phyloP scores from a whole-genome alignment of 1,140 invertebrate species.

The Drosophila lacteicornis region DNA sequence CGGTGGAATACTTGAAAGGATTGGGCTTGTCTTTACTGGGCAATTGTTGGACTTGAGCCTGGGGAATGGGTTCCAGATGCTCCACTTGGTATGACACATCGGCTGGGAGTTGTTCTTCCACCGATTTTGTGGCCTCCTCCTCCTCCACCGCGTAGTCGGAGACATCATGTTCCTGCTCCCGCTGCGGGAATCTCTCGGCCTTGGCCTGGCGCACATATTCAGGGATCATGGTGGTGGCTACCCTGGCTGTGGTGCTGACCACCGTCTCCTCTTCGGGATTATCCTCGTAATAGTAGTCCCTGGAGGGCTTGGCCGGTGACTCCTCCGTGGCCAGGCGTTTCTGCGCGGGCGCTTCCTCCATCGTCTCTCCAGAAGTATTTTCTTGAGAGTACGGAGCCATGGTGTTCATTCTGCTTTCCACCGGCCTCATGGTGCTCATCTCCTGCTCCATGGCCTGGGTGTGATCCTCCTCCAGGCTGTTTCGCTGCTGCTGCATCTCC shows the following conservation, averaged over 20 bases:
- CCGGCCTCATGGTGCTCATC: slow-evolving; percentile 33
- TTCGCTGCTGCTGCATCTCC: slow-evolving; percentile 50
- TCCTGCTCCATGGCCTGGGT: slow-evolving; percentile 30
- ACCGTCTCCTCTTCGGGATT: slow-evolving; percentile 38
- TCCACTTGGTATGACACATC: slow-evolving; percentile 51
- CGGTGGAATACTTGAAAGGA: slow-evolving; percentile 47
- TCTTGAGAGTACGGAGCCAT: slow-evolving; percentile 51
- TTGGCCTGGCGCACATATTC: slow-evolving; percentile 78
- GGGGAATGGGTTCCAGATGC: slow-evolving; percentile 40
- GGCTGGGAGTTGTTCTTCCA: slow-evolving; percentile 34
- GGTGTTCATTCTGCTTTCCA: slow-evolving; percentile 28
- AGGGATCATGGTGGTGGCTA: slow-evolving; percentile 64
- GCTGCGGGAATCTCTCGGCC: slow-evolving; percentile 59
- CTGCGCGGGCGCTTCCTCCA: slow-evolving; percentile 55
- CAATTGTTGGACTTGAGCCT: slow-evolving; percentile 56
- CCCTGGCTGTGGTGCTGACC: slow-evolving; percentile 28
- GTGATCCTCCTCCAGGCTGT: slow-evolving; percentile 53
- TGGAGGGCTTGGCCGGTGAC: slow-evolving; percentile 15
- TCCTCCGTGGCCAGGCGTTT: slow-evolving; percentile 40
- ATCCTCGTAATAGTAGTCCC: slow-evolving; percentile 63
- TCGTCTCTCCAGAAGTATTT: slow-evolving; percentile 45
- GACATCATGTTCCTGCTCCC: slow-evolving; percentile 21
- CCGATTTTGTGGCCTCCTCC: slow-evolving; percentile 32
- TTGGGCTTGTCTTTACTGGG: slow-evolving; percentile 35
- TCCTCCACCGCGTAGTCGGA: slow-evolving; percentile 60